Conservation (phyloP, 2,888 invertebrate genomes). For the Caenorhabditis doughertyi region DNA sequence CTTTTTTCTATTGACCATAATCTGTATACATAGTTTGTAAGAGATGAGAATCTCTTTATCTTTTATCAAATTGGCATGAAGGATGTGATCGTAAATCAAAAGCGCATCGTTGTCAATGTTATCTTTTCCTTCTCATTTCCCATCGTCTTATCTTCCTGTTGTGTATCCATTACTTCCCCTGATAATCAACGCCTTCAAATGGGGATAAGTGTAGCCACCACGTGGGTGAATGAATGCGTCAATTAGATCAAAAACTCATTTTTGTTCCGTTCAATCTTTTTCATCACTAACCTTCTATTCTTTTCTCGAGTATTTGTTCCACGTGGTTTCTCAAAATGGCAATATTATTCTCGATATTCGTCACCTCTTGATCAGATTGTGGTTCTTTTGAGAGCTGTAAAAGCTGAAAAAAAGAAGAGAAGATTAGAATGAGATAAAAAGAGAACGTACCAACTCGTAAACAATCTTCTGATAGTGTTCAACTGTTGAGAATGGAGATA, state of each 20-base stretch:
- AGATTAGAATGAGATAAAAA: neutral
- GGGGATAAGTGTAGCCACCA: neutral
- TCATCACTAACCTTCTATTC: slow-evolving; percentile 48
- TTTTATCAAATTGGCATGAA: slow-evolving; percentile 15
- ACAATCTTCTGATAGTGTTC: slow-evolving; percentile 65
- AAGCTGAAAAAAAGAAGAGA: slow-evolving; percentile 39
- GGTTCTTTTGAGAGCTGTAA: slow-evolving; percentile 37
- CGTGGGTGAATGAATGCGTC: slow-evolving; percentile 16
- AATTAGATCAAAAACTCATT: slow-evolving; percentile 22
- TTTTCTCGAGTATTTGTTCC: slow-evolving; percentile 49
- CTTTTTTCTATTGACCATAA: slow-evolving; percentile 1
- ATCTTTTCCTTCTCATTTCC: slow-evolving; percentile 21
- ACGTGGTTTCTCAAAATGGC: slow-evolving; percentile 43
- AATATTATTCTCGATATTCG: slow-evolving; percentile 31
- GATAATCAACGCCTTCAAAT: slow-evolving; percentile 12
- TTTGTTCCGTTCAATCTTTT: neutral
- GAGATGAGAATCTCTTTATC: slow-evolving; percentile 3
- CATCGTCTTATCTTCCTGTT: slow-evolving; percentile 15
- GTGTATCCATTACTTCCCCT: slow-evolving; percentile 1
- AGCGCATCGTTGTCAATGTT: slow-evolving; percentile 31
- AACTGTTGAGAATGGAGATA: slow-evolving; percentile 43
- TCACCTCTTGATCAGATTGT: slow-evolving; percentile 9
- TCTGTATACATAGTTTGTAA: slow-evolving; percentile 14
- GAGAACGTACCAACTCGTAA: slow-evolving; percentile 59
- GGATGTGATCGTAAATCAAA: slow-evolving; percentile 43